A percentile compares a stretch with the other conserved stretches of the same genome.
Conservation (phyloP, 53 echinoderm and acorn worm genomes). For the Pentamera pediparva region DNA sequence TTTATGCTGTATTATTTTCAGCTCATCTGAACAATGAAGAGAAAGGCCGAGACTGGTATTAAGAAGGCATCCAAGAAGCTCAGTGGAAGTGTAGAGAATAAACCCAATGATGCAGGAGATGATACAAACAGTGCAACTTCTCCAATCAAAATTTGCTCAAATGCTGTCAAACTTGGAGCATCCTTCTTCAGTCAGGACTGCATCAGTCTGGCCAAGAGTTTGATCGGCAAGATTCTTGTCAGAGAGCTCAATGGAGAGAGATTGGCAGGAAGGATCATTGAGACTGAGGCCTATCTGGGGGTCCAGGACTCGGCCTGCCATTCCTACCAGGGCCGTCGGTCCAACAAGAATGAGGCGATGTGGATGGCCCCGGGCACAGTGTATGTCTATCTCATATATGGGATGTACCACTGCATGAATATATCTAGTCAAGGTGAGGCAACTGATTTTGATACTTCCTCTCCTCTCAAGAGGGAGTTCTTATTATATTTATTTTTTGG, state of each 20-base stretch:
- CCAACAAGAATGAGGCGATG: constrained; percentile 61
- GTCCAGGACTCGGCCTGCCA: constrained; percentile 72
- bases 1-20: no score
- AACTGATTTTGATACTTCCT: no score
- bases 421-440: constrained; percentile 88
- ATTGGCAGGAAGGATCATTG: constrained; percentile 65
- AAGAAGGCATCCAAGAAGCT: no score
- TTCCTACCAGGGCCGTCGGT: constrained; percentile 57
- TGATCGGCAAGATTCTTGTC: constrained; percentile 76
- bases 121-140: no score
- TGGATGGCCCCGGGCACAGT: constrained; percentile 72
- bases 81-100: no score
- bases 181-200: constrained; percentile 70
- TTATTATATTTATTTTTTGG: no score
- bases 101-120: no score
- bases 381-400: constrained; percentile 96
- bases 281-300: constrained; percentile 88
- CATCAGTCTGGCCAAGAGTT: constrained; percentile 56
- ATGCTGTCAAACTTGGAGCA: background rate
- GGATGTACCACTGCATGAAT: constrained; percentile 88
- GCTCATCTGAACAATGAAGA: no score
- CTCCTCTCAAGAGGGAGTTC: no score
- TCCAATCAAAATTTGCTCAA: no score
- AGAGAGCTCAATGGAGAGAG: constrained; percentile 50
- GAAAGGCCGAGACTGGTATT: no score